Percentiles rank a stretch among this genome's conserved stretches.
phyloP scores from a whole-genome alignment of 2,113 vertebrate species.

The Arenaria interpres region DNA sequence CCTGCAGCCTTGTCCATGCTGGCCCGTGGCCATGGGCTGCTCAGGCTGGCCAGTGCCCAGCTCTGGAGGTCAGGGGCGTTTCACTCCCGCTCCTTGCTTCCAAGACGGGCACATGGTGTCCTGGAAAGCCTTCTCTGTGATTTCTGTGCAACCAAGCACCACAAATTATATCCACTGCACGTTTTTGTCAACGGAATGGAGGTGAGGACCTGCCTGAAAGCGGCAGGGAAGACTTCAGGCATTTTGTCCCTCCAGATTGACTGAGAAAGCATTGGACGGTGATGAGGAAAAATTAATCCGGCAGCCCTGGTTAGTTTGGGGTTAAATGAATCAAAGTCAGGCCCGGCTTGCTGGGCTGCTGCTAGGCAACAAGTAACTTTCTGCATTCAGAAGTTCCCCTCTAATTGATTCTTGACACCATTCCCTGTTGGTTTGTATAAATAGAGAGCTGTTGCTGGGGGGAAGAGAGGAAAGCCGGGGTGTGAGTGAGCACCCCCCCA shows the following conservation, averaged over 20 bases:
- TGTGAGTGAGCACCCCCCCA: not conserved
- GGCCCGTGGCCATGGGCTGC: fast-evolving
- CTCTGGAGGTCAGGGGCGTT: not conserved
- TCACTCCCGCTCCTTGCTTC: not conserved
- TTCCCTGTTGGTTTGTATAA: constrained; percentile 15
- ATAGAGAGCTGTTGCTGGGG: constrained; percentile 19
- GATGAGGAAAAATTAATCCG: not conserved
- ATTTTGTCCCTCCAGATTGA: not conserved
- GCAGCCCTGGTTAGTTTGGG: not conserved
- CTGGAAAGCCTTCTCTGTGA: not conserved
- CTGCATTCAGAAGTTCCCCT: constrained; percentile 40
- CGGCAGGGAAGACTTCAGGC: not conserved
- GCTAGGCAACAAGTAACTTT: constrained; percentile 72
- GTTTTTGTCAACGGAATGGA: not conserved
- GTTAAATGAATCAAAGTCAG: constrained; percentile 65
- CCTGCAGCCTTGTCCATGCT: not conserved
- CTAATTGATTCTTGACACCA: constrained; percentile 64
- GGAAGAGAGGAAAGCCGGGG: not conserved
- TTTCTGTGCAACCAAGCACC: not conserved
- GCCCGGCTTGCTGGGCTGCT: constrained; percentile 19
- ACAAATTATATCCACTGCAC: not conserved
- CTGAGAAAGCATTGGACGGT: not conserved
- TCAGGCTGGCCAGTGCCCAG: not conserved
- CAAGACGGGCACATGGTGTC: fast-evolving
- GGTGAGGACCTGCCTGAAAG: not conserved